Conservation (phyloP, 2,888 invertebrate species). For the Ormyrus nitidulus region DNA sequence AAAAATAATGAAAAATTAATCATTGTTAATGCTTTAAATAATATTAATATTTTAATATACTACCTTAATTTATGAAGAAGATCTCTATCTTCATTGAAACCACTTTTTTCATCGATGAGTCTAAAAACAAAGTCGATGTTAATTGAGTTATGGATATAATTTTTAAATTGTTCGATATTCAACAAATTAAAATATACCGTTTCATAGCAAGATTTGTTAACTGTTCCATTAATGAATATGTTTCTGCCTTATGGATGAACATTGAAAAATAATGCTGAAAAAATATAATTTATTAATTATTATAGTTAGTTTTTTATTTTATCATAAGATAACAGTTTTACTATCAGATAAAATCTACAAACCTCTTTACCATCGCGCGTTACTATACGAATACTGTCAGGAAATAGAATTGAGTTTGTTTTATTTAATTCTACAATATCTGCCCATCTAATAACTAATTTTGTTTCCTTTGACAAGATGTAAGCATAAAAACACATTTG, state of each 20-base stretch:
- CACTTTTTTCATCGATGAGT: constrained; percentile 93
- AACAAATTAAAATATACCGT: constrained; percentile 77
- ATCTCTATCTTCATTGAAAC: constrained; percentile 92
- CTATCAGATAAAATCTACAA: constrained; percentile 52
- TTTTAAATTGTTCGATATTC: constrained; percentile 20
- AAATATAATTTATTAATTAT: constrained; percentile 54
- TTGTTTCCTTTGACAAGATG: constrained; percentile 93
- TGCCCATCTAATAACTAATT: constrained; percentile 91
- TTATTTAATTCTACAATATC: constrained; percentile 90
- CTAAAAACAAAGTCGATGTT: constrained; percentile 76
- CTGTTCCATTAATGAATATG: constrained; percentile 94
- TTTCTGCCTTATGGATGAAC: constrained; percentile 92
- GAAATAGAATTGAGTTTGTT: constrained; percentile 86
- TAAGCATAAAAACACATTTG: constrained; percentile 97
- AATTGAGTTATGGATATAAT: constrained; percentile 44
- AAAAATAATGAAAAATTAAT: constrained; percentile 67
- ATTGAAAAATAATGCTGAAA: constrained; percentile 91
- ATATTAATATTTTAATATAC: constrained; percentile 16
- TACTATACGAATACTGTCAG: constrained; percentile 90
- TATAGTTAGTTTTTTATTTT: constrained; percentile 30
- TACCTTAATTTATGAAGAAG: constrained; percentile 87
- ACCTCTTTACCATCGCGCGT: constrained; percentile 86
- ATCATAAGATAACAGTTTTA: constrained; percentile 2
- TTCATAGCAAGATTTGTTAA: constrained; percentile 98
- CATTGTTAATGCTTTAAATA: not conserved